Evolutionary conservation across 1,140 invertebrate species (phyloP), one percentile per base, ranked within the genome.

Genomic region (Zaprionus ghesquierei): DNA sequence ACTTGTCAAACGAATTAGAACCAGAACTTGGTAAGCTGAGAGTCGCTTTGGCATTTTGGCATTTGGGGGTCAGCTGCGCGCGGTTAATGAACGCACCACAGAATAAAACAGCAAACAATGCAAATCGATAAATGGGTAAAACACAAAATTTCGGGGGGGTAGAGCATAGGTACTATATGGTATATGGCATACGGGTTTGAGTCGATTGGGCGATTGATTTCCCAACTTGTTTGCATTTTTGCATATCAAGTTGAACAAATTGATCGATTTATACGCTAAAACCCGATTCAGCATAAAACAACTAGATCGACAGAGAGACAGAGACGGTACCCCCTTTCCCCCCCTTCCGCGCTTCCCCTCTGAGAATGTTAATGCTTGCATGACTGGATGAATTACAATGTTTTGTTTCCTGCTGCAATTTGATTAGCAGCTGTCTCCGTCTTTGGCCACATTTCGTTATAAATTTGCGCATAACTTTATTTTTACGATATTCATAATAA

Each of bases 1-100:
- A n/a, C 33, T 35, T 46, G 9, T 44, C 2, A 9, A 5, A 18
- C 20, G 51, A 85, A 85, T 85, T 85, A 85, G 81, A 85, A 85
- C 69, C 76, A 85, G 81, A 85, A 84, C 73, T 68, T 84, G 77
- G 66, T 69, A 66, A 69, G 66, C 72, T 58, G 38, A 71, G 50
- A 62, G 46, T 22, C 12, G 33, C n/a, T 66, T 79, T n/a, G n/a
- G n/a, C n/a, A n/a, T n/a, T n/a, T n/a, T n/a, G n/a, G n/a, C n/a
- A n/a, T n/a, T 80, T 80, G 77, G 77, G 81, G 81, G 80, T 85
- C 81, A 85, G 64, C 59, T 58, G 31, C 6, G n/a, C 2, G 80
- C 80, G 72, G 80, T 85, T 84, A 84, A 85, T 74, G 80, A 85
- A 84, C 80, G 80, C 73, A 66, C 56, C 63, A 41, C 6, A 9